Evolutionary conservation across 2,797 vertebrate genomes (phyloP), one percentile per base, ranked within the genome.

Genomic region (Takifugu rubripes): DNA sequence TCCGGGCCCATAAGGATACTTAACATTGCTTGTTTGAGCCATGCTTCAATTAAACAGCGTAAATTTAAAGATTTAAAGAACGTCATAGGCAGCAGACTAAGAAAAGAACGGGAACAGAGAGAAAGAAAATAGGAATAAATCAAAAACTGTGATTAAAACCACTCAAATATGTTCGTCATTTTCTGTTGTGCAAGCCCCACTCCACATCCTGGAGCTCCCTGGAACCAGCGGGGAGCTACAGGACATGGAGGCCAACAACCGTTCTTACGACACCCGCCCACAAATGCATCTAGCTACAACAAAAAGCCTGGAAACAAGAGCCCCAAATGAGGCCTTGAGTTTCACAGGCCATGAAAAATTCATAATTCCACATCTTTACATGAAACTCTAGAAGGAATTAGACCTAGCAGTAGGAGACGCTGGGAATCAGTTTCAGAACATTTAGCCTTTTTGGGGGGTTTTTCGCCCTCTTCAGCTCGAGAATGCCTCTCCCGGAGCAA

Each of bases 311-410:
- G 79, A 84, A 86, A 85, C 70, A 61, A 78, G 74, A 87, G 69
- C 78, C 78, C 62, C 69, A 77, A 84, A 81, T 66, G 79, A 84
- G 75, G 73, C 73, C 69, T 84, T 80, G 65, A 76, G 78, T 88
- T 87, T 84, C 80, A 5, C 64, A 61, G 72, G 70, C 77, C 83
- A 88, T 89, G 82, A 88, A 88, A 87, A 84, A 86, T 88, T 84
- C 66, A 89, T 88, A 87, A 85, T 81, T 85, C 75, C 79, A 83
- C 75, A 81, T 84, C 86, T 80, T 81, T 83, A 85, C 82, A 85
- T 85, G 88, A 83, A 84, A 86, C 78, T 85, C 74, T 74, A 88
- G 84, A 82, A 83, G 83, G 84, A 84, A 83, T 84, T 81, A 82
- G 64, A 54, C 59, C 70, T 54, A 68, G 79, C 79, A 84, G 77